Percentiles rank a stretch among this genome's conserved stretches.
Conservation (phyloP, 2,797 vertebrate genomes). For the Picus viridis region DNA sequence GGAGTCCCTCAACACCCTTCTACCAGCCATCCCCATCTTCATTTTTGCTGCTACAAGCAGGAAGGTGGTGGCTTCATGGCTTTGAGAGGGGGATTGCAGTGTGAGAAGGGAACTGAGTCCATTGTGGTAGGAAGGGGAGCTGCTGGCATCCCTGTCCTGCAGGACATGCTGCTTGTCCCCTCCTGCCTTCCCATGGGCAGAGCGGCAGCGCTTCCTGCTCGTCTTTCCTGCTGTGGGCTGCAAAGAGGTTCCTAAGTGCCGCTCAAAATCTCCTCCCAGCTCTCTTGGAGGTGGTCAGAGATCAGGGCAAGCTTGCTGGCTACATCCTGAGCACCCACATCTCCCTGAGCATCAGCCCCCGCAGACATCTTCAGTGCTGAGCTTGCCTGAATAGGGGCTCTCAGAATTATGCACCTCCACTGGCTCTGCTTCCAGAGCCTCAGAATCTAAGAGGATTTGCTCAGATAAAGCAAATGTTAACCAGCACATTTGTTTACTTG, state of each 20-base stretch:
- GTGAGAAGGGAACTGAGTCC: background rate
- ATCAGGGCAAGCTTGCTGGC: background rate
- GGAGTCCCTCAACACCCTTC: background rate
- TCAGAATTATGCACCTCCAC: background rate
- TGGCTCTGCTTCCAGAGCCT: background rate
- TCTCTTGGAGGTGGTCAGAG: background rate
- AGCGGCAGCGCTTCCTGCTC: background rate
- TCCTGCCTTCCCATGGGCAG: background rate
- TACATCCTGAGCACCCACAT: background rate
- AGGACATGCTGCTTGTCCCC: background rate
- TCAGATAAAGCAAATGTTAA: background rate
- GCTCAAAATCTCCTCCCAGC: background rate
- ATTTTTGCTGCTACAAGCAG: background rate
- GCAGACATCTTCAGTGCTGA: background rate
- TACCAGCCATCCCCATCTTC: rapidly evolving
- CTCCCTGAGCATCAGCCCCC: background rate
- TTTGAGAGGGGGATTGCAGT: rapidly evolving
- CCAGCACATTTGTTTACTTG: background rate
- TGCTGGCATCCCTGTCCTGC: background rate
- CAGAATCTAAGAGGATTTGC: conserved; percentile 27
- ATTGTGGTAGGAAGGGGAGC: too few relatives aligned
- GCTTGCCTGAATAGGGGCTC: background rate
- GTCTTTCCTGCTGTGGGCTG: background rate
- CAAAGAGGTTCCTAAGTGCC: background rate
- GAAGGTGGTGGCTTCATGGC: rapidly evolving